Evolutionary conservation across 2,888 invertebrate genomes (phyloP).

Genomic region (Drosophila antonietae): DNA sequence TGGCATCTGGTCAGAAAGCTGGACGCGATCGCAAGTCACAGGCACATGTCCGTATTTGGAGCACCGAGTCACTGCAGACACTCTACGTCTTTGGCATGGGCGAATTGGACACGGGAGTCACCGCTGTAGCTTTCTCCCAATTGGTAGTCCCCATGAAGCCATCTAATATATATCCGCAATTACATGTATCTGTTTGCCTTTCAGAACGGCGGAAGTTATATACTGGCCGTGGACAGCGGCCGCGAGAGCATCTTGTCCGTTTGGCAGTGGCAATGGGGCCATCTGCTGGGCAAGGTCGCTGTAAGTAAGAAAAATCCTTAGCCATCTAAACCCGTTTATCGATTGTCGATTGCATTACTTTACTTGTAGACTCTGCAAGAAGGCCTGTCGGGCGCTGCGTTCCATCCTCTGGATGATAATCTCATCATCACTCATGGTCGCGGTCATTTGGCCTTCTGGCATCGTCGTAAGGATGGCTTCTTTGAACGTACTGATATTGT

Average conservation of each 20-base stretch:
- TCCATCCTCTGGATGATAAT: constrained; percentile 96
- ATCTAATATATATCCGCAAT: background rate
- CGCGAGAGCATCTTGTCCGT: constrained; percentile 95
- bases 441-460: constrained; percentile 97
- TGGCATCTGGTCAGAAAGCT: constrained; percentile 95
- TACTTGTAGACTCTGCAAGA: constrained; percentile 92
- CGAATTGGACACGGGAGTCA: constrained; percentile 93
- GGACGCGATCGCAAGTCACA: constrained; percentile 93
- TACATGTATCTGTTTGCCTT: background rate
- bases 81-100: constrained; percentile 96
- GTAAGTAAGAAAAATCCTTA: constrained; percentile 86
- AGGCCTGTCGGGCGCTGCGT: constrained; percentile 93
- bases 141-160: constrained; percentile 86
- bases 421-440: constrained; percentile 95
- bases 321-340: too few species aligned
- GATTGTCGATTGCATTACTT: background rate
- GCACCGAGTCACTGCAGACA: constrained; percentile 94
- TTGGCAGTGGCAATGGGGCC: constrained; percentile 98
- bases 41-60: constrained; percentile 96
- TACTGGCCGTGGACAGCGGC: constrained; percentile 94
- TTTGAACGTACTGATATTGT: constrained; percentile 95
- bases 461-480: constrained; percentile 94
- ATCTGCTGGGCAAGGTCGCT: constrained; percentile 96
- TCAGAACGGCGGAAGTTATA: constrained; percentile 95
- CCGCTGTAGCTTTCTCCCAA: constrained; percentile 95